These are phyloP conservation scores for Beaufortia kweichowensis DNA, from an alignment of 2,113 vertebrate genomes.

Conservation along the genomic window DNA sequence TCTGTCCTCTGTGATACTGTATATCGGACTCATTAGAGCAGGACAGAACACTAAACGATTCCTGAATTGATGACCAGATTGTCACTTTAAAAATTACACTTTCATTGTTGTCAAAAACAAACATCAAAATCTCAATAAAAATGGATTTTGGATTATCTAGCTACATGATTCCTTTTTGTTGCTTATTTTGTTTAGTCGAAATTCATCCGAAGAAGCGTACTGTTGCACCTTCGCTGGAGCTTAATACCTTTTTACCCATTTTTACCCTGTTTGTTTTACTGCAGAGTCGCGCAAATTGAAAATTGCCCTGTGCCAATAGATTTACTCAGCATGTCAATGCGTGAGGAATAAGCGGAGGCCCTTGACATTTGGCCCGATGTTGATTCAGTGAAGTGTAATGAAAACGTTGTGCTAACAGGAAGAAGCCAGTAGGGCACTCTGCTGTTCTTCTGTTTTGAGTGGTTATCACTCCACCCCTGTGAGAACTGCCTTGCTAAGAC, in stretches of 20 bases:
- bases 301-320: conserved; percentile 25
- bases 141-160: conserved; percentile 10
- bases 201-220: background rate
- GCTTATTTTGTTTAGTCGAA: background rate
- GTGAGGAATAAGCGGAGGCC: conserved; percentile 13
- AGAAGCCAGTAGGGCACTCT: conserved; percentile 22
- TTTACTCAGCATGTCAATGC: conserved; percentile 2
- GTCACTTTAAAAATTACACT: no score
- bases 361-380: conserved; percentile 36
- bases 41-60: no score
- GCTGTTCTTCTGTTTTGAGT: conserved; percentile 21
- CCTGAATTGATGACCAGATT: no score
- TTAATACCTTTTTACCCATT: conserved; percentile 12
- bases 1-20: no score
- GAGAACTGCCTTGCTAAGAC: conserved; percentile 61
- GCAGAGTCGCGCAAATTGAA: conserved; percentile 24
- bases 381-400: conserved; percentile 35
- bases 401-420: conserved; percentile 2
- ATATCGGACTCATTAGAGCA: no score
- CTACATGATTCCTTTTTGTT: background rate
- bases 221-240: background rate
- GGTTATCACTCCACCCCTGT: conserved; percentile 68
- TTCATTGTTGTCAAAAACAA: background rate
- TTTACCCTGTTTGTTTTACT: conserved; percentile 4
- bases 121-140: background rate